Conservation (phyloP, 2,797 vertebrate species). For the Oryzias sinensis region DNA sequence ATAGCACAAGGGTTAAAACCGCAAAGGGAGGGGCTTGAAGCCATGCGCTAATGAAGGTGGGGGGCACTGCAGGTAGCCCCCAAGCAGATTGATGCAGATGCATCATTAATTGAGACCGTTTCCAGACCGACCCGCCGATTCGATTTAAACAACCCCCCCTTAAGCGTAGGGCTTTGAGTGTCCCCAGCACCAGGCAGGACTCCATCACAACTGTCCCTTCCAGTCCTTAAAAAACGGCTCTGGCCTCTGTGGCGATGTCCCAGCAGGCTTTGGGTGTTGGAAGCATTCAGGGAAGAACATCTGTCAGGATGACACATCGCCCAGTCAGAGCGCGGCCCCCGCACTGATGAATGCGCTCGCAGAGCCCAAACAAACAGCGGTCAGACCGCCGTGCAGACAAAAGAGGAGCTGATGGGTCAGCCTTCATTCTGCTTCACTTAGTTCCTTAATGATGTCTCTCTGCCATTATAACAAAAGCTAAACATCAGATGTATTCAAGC, state of each 20-base stretch:
- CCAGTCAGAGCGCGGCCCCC: conserved; percentile 3
- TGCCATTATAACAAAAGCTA: background rate
- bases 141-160: too few species aligned
- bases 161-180: too few species aligned
- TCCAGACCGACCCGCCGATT: too few species aligned
- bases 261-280: background rate
- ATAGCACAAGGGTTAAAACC: too few species aligned
- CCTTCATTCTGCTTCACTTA: conserved; percentile 1
- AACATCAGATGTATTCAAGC: background rate
- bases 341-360: conserved; percentile 26
- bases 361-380: conserved; percentile 3
- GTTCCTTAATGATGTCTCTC: background rate
- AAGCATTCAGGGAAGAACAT: conserved; percentile 8
- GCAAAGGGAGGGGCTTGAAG: too few species aligned
- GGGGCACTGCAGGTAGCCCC: too few species aligned
- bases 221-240: background rate
- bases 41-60: too few species aligned
- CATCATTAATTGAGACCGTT: too few species aligned
- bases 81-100: too few species aligned
- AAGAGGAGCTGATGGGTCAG: conserved; percentile 10
- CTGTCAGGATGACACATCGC: conserved; percentile 27
- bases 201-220: too few species aligned
- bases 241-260: conserved; percentile 13
- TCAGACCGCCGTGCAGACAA: conserved; percentile 5
- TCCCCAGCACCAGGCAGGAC: too few species aligned